A percentile compares a stretch with the other conserved stretches of the same genome.
Evolutionary conservation across 2,888 invertebrate genomes (phyloP).

Genomic region (Hypselothyrea guttata): DNA sequence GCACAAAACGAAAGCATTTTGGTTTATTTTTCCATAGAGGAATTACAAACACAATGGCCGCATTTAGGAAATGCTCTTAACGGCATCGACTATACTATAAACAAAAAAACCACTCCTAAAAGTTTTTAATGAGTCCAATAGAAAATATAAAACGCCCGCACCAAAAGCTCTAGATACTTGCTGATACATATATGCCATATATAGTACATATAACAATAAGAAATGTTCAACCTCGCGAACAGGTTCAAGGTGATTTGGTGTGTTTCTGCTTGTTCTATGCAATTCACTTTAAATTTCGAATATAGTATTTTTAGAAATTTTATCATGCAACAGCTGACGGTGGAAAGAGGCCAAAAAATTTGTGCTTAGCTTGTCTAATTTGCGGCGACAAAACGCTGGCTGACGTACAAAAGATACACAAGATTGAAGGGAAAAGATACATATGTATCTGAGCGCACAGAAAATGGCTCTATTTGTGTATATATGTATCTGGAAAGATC

Average conservation of each 20-base stretch:
- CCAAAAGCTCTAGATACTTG: slow-evolving; percentile 23
- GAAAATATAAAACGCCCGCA: slow-evolving; percentile 12
- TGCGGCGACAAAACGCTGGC: slow-evolving; percentile 25
- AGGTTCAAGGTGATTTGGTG: slow-evolving; percentile 69
- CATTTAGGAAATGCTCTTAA: slow-evolving; percentile 1
- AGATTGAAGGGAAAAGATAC: slow-evolving; percentile 1
- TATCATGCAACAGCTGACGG: slow-evolving; percentile 76
- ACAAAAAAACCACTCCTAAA: slow-evolving; percentile 14
- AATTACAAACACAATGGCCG: no score
- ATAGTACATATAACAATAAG: neutral
- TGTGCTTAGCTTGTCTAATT: slow-evolving; percentile 3
- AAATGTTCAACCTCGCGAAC: slow-evolving; percentile 51
- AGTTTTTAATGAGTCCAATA: slow-evolving; percentile 5
- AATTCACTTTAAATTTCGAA: slow-evolving; percentile 29
- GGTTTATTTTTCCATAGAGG: no score
- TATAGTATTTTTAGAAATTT: slow-evolving; percentile 71
- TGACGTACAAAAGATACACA: slow-evolving; percentile 13
- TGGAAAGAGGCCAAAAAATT: slow-evolving; percentile 22
- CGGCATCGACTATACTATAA: slow-evolving; percentile 13
- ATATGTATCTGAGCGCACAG: no score
- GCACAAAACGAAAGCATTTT: no score
- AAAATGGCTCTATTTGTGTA: neutral
- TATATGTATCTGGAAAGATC: slow-evolving; percentile 2
- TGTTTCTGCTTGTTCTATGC: slow-evolving; percentile 43
- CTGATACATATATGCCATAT: slow-evolving; percentile 8